Evolutionary conservation across 2,888 invertebrate species (phyloP), one percentile per base, ranked within the genome.

Genomic region (Drosophila prolongata): DNA sequence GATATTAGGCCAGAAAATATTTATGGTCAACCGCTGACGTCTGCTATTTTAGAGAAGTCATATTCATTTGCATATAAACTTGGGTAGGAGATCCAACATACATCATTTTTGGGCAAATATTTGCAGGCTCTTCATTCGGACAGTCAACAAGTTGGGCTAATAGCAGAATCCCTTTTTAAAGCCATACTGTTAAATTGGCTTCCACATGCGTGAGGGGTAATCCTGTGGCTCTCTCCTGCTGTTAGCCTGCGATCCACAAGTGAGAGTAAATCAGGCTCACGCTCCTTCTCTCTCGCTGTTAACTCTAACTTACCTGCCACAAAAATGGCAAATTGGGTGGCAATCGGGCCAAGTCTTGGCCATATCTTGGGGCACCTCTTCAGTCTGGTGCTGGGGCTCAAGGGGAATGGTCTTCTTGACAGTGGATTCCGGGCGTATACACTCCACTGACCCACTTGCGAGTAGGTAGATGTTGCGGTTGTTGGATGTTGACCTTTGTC

Each of bases 401-500:
- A 14, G 19, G 46, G 37, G n/a, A 14, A 46, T 46, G 44, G 44
- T 30, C 16, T 24, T 11, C 3, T 13, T 34, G 34, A 40, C 16
- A 40, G 34, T 40, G 62, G 30, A 30, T 2, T 30, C 30, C 6
- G 30, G 30, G 6, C 30, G 9, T 2, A 8, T 8, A 24, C 67
- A 54, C 54, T 35, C 54, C 27, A 55, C 67, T 66, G 66, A 66
- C 66, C 67, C 66, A 66, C 67, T 67, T 66, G 68, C 46, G 44
- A 30, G 6, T 30, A 30, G 30, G 35, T n/a, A 53, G 4, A 6
- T 1, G 14, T 30, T 16, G 35, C 35, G 35, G 24, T 49, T 27
- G n/a, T 24, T 43, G 54, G 43, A 30, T 27, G 13, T 24, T 69
- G 78, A 87, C 82, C 87, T 82, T 82, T 85, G 72, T 53, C 73